A percentile compares a stretch with the other conserved stretches of the same genome.
Conservation (phyloP, 2,797 vertebrate genomes). For the Rhynchonycteris naso region DNA sequence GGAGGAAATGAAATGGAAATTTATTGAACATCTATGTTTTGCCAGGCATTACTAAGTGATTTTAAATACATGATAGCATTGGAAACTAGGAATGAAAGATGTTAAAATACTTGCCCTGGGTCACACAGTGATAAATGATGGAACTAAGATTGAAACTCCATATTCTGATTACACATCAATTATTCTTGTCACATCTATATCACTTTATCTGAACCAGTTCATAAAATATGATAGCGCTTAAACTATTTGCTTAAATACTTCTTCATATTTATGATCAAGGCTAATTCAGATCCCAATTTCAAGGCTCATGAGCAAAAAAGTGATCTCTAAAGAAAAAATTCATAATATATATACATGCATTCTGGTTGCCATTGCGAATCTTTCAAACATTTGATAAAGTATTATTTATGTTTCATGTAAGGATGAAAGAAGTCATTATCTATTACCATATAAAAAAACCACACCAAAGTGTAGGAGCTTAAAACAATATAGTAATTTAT, state of each 20-base stretch:
- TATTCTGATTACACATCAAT: slow-evolving; percentile 4
- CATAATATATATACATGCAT: not conserved
- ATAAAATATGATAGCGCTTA: not conserved
- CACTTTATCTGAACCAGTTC: not conserved
- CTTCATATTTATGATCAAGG: slow-evolving; percentile 2
- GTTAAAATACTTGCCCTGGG: not conserved
- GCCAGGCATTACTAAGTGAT: not conserved
- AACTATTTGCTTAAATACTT: slow-evolving; percentile 43
- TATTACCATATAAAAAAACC: not conserved
- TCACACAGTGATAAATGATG: not conserved
- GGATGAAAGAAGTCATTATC: slow-evolving; percentile 2
- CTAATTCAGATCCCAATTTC: slow-evolving; percentile 18
- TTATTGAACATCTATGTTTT: slow-evolving; percentile 16
- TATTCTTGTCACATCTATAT: not conserved
- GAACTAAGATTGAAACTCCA: not conserved
- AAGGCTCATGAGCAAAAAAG: slow-evolving; percentile 18
- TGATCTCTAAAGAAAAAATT: not conserved
- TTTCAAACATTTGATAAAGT: slow-evolving; percentile 9
- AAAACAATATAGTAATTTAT: not conserved
- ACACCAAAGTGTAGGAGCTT: not conserved
- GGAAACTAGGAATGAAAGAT: slow-evolving; percentile 15
- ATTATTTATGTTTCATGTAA: not conserved
- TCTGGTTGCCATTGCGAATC: not conserved
- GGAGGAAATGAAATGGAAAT: slow-evolving; percentile 21
- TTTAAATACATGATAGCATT: not conserved